Base-by-base conservation (phyloP, 2,797 vertebrate genomes). In the Crocodylus rhombifer region DNA sequence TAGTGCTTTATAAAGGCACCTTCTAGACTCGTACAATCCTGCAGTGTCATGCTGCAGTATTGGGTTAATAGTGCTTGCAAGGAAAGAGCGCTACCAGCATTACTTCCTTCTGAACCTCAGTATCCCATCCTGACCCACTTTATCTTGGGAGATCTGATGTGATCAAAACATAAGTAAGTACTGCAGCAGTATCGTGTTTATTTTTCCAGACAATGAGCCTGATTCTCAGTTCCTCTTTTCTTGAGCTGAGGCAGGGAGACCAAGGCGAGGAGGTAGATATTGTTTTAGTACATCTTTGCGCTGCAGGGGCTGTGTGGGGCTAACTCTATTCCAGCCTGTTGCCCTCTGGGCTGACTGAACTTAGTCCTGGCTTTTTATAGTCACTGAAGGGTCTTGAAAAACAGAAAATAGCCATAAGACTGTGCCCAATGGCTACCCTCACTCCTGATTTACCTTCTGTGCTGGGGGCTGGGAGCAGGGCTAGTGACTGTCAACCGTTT, bases 311-410 rank as follows among this genome's bases (percentile, higher is more conserved):
- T 51, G 42, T 51, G 42, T 51, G 0, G 20, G 67, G 67, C 75
- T 86, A 94, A 91, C 84, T 51, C 42, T 71, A 30, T 92, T 25
- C 69, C 23, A 89, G 83, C 83, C 42, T 51, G 42, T 51, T 51
- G 77, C 77, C 58, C 90, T 86, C 87, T 77, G 83, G 77, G 79
- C 84, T 94, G 84, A 10, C 85, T 86, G 88, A 61, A 89, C 62
- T 83, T 90, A 63, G 87, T 77, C 63, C 92, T 94, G 81, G 83
- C 90, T 84, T 88, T 92, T 83, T 86, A 82, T 88, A 91, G 87
- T 56, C 65, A 30, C 33, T 13, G 86, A 80, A 85, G 84, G 89
- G 71, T 92, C 89, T 90, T 89, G 64, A 89, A 67, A 92, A 91
- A 14, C 81, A 94, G 87, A 85, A 94, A 84, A 85, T 88, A 75